These are phyloP conservation scores for Hephaestus fuliginosus DNA, from an alignment of 2,797 vertebrate species.

Conservation along the genomic window DNA sequence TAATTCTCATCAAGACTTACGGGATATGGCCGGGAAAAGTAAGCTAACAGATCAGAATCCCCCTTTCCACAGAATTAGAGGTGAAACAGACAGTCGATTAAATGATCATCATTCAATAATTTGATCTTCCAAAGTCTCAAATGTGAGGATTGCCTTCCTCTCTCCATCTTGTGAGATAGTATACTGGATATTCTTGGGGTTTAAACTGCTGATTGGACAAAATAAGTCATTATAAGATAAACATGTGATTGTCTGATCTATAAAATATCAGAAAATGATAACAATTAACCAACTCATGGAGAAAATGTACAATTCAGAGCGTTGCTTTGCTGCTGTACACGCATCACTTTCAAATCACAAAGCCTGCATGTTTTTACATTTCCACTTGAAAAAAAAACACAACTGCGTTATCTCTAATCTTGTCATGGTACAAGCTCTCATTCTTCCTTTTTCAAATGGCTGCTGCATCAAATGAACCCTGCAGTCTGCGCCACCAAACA, in stretches of 20 bases:
- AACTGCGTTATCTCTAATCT: conserved; percentile 49
- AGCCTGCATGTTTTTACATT: conserved; percentile 20
- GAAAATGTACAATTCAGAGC: background rate
- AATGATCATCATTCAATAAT: too few relatives aligned
- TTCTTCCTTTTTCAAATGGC: conserved; percentile 47
- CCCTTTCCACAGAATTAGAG: too few relatives aligned
- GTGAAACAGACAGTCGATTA: too few relatives aligned
- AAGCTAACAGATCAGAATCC: too few relatives aligned
- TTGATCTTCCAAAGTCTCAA: background rate
- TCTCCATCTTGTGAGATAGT: background rate
- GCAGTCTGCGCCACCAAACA: conserved; percentile 13
- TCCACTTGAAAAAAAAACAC: conserved; percentile 15
- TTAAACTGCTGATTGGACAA: background rate
- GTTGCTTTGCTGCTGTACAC: background rate
- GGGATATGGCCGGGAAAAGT: too few relatives aligned
- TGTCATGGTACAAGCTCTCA: conserved; percentile 33
- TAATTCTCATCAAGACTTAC: too few relatives aligned
- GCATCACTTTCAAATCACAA: conserved; percentile 1
- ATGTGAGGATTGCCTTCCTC: background rate
- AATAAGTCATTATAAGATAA: background rate
- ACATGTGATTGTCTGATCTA: background rate
- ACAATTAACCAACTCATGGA: background rate
- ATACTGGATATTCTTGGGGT: background rate
- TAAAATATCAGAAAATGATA: too few relatives aligned
- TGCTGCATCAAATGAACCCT: conserved; percentile 65